Percentiles rank a stretch among this genome's conserved stretches.
phyloP scores from a whole-genome alignment of 1,140 invertebrate species.

The Drosophila busckii region DNA sequence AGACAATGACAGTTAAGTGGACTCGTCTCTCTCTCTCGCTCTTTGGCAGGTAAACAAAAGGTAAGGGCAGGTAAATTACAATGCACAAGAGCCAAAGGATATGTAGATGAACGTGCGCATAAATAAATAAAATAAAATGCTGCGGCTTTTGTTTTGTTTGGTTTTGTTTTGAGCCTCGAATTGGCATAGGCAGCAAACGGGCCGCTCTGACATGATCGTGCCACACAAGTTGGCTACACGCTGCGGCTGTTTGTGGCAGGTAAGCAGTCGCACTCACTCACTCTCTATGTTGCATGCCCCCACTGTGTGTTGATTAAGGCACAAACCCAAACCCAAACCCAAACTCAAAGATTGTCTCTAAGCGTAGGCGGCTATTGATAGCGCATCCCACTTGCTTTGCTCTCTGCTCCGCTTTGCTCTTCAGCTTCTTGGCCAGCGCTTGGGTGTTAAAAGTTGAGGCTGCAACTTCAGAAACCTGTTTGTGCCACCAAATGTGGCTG shows the following conservation, averaged over 20 bases:
- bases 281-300: neutral
- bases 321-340: too few species aligned
- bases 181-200: conserved; percentile 25
- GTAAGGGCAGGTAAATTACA: conserved; percentile 61
- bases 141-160: conserved; percentile 43
- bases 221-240: conserved; percentile 50
- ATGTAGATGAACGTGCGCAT: conserved; percentile 43
- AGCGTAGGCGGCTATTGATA: conserved; percentile 33
- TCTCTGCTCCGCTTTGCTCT: too few species aligned
- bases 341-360: too few species aligned
- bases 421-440: conserved; percentile 1
- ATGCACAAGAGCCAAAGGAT: conserved; percentile 23
- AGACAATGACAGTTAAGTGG: conserved; percentile 62
- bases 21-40: too few species aligned
- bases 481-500: too few species aligned
- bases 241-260: conserved; percentile 27
- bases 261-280: conserved; percentile 8
- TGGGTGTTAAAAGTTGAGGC: conserved; percentile 23
- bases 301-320: too few species aligned
- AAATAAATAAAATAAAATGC: conserved; percentile 44
- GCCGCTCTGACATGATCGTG: conserved; percentile 52
- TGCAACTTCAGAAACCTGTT: neutral
- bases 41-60: conserved; percentile 44
- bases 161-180: conserved; percentile 28
- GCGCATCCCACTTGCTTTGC: conserved; percentile 12